Conservation (phyloP, 2,113 vertebrate genomes). For the Bucco capensis region DNA sequence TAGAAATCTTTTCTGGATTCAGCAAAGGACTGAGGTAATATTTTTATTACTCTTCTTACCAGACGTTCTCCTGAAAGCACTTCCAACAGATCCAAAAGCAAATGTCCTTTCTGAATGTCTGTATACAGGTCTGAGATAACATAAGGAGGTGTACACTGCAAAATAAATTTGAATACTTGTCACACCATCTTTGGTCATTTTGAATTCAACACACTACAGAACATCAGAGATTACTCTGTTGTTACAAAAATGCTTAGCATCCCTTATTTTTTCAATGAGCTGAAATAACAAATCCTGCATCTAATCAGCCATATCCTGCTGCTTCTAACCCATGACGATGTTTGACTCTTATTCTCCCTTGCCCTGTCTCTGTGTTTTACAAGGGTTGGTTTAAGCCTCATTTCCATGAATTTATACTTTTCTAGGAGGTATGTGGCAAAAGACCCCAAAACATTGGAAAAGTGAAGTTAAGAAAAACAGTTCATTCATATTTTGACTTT, state of each 20-base stretch:
- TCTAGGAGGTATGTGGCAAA: not conserved
- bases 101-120: constrained; percentile 86
- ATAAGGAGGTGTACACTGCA: constrained; percentile 81
- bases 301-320: not conserved
- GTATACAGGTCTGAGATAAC: constrained; percentile 84
- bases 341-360: not conserved
- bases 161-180: constrained; percentile 12
- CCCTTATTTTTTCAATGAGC: not conserved
- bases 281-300: not conserved
- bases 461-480: not conserved
- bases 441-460: not conserved
- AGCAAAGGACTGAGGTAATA: not conserved
- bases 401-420: not conserved
- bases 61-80: constrained; percentile 89
- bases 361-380: not conserved
- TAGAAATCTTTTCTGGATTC: not conserved
- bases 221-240: not conserved
- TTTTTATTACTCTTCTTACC: constrained; percentile 74
- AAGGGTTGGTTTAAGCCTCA: not conserved
- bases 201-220: not conserved
- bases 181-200: not conserved
- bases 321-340: not conserved
- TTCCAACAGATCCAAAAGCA: constrained; percentile 92
- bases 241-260: not conserved
- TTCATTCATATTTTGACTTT: not conserved